Evolutionary conservation across 2,888 invertebrate species (phyloP).

Genomic region (Bursaphelenchus okinawaensis): DNA sequence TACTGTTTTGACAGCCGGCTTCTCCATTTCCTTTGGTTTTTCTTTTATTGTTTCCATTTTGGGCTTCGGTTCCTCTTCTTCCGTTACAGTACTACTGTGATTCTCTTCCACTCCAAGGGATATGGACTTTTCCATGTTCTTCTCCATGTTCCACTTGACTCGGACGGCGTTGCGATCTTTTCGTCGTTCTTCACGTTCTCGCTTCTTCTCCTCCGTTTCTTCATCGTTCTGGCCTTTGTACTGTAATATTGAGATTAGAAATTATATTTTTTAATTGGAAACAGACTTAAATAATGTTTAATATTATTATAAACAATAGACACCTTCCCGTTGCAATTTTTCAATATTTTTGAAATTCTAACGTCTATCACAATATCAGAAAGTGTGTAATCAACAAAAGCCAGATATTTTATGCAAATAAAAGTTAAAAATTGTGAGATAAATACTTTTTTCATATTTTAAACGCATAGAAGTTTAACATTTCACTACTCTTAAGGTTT

Average conservation of each 20-base stretch:
- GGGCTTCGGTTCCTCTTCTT: not conserved
- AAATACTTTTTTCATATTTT: too few relatives aligned
- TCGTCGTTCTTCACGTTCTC: constrained; percentile 33
- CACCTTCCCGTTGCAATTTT: not conserved
- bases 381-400: too few relatives aligned
- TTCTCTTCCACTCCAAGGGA: constrained; percentile 1
- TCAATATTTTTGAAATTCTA: too few relatives aligned
- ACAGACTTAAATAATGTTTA: not conserved
- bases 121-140: constrained; percentile 37
- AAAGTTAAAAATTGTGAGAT: too few relatives aligned
- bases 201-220: constrained; percentile 28
- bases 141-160: constrained; percentile 44
- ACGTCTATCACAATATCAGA: too few relatives aligned
- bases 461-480: too few relatives aligned
- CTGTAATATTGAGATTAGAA: constrained; percentile 23
- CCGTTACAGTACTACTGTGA: not conserved
- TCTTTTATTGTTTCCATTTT: not conserved
- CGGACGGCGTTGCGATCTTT: constrained; percentile 33
- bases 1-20: not conserved
- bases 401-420: too few relatives aligned
- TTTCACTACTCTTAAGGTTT: too few relatives aligned
- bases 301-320: not conserved
- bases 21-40: not conserved
- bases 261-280: constrained; percentile 8
- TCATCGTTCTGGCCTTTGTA: constrained; percentile 50